Evolutionary conservation across 2,113 vertebrate species (phyloP), one percentile per base, ranked within the genome.

Genomic region (Alethe diademata): DNA sequence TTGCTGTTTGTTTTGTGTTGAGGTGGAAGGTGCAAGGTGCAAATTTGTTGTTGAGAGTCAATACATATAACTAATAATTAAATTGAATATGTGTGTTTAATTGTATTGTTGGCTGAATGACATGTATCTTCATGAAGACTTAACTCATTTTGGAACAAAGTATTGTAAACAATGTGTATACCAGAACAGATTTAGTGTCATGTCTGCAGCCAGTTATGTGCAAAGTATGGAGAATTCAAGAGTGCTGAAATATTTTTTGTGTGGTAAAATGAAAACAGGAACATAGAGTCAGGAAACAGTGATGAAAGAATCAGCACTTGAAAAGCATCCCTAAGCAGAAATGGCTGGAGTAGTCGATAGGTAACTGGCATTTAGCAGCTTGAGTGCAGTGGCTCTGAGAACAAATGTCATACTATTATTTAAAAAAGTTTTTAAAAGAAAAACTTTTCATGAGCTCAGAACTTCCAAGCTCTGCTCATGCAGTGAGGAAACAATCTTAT

Each of bases 11-110:
- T 70, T 88, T 90, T 78, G 43, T 61, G 8, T 56, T 56, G 31
- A 71, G 23, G 28, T 8, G 5, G 47, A 93, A 87, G 24, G 45
- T 42, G 31, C 0, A 0, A 56, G 24, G 45, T 42, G 31, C 0
- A 0, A 56, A 20, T 79, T 90, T 64, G 5, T 81, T 87, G 17
- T 28, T 93, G 33, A 60, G 51, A 82, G 43, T 51, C 20, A 60
- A 16, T 84, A 81, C 80, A 26, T 80, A 20, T 14, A 33, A 74
- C 35, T 58, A 51, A 22, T 50, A 80, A 58, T 56, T 75, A 40
- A 75, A 86, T 79, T 45, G 60, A 31, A 36, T 67, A 22, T 64
- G 8, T 71, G 24, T 36, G 7, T 72, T 87, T 54, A 58, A 35
- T 45, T 53, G 15, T 35, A 24, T 54, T 31, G n/a, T 57, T 96